Conservation (phyloP, 2,888 invertebrate genomes). For the Gibbula magus region DNA sequence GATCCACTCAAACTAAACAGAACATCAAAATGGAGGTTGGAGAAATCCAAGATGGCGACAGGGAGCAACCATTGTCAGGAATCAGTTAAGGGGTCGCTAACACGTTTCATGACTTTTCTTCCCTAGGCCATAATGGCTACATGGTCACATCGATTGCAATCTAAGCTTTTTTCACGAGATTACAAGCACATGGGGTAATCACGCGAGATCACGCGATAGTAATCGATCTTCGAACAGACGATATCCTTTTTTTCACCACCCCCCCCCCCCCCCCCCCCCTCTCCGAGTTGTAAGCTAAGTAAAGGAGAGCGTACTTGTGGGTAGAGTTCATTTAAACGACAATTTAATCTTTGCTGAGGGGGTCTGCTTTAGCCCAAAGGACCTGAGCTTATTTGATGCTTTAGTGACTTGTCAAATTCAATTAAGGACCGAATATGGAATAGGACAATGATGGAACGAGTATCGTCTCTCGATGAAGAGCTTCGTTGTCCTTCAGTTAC, state of each 20-base stretch:
- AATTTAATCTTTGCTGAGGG: constrained; percentile 17
- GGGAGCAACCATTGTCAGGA: background rate
- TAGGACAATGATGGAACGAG: constrained; percentile 20
- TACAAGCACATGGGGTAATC: background rate
- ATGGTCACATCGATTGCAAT: constrained; percentile 11
- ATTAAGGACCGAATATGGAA: constrained; percentile 6
- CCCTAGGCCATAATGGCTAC: background rate
- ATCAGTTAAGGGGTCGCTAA: background rate
- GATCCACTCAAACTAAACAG: background rate
- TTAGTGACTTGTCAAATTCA: constrained; percentile 24
- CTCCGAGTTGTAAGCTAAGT: background rate
- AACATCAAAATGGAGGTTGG: background rate
- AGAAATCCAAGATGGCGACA: constrained; percentile 14
- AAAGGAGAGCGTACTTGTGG: background rate
- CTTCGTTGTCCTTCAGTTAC: background rate
- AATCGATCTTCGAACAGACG: constrained; percentile 20
- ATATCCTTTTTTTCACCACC: background rate
- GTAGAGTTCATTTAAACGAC: constrained; percentile 19
- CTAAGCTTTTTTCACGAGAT: constrained; percentile 18
- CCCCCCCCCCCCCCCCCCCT: background rate
- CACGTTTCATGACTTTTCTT: background rate
- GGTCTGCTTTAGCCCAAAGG: constrained; percentile 11
- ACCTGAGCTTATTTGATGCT: constrained; percentile 17
- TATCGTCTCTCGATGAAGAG: background rate
- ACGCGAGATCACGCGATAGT: constrained; percentile 23